Evolutionary conservation across 92 coral and sea anemone genomes (phyloP).

Genomic region (Blastomussa wellsi): DNA sequence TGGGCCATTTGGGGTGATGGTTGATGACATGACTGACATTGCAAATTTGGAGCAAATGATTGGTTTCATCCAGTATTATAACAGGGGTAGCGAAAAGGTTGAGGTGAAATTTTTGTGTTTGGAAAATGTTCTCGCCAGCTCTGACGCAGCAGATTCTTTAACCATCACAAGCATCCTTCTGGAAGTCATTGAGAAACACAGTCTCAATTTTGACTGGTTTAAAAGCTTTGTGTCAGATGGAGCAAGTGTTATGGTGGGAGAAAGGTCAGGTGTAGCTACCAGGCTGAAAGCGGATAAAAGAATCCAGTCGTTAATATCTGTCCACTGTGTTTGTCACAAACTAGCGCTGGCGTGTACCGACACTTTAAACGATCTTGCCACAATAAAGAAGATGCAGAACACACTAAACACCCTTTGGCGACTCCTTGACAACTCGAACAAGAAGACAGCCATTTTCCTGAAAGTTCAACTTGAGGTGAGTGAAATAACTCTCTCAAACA

Average conservation of each 20-base stretch:
- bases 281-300: conserved; percentile 42
- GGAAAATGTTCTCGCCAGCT: conserved; percentile 45
- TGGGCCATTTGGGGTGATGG: conserved; percentile 45
- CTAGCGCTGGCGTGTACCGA: conserved; percentile 70
- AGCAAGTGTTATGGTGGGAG: conserved; percentile 46
- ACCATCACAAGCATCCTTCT: conserved; percentile 44
- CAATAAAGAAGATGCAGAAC: conserved; percentile 58
- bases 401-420: conserved; percentile 58
- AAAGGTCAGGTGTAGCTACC: conserved; percentile 51
- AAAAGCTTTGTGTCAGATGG: too few relatives aligned
- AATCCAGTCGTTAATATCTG: conserved; percentile 47
- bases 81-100: conserved; percentile 27
- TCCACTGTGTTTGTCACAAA: conserved; percentile 49
- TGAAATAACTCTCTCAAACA: too few relatives aligned
- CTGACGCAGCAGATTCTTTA: conserved; percentile 42
- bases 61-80: conserved; percentile 35
- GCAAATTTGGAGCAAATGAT: conserved; percentile 40
- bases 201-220: conserved; percentile 36
- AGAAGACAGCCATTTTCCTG: conserved; percentile 59
- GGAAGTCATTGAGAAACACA: conserved; percentile 40
- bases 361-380: conserved; percentile 52
- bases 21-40: too few relatives aligned
- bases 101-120: too few relatives aligned
- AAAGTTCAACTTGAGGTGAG: too few relatives aligned
- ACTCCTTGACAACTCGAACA: conserved; percentile 63